A percentile compares a stretch with the other conserved stretches of the same genome.
These are phyloP conservation scores for Rousettus madagascariensis DNA, from an alignment of 2,797 vertebrate species.

Conservation along the genomic window DNA sequence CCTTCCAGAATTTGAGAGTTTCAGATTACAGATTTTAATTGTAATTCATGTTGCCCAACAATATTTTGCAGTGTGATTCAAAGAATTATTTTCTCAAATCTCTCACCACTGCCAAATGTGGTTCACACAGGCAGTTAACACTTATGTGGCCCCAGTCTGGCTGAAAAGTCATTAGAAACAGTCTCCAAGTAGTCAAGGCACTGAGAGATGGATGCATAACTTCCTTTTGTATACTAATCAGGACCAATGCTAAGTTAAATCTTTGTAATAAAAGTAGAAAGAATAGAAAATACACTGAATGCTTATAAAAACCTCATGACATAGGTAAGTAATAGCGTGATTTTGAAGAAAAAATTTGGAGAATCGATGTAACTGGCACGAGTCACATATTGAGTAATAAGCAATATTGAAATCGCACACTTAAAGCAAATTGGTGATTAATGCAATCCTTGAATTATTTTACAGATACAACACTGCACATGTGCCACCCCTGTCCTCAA, in stretches of 20 bases:
- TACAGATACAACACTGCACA: background rate
- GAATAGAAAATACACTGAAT: background rate
- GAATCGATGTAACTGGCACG: background rate
- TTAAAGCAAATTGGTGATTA: background rate
- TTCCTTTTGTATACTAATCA: background rate
- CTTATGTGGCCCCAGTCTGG: background rate
- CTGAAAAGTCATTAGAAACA: background rate
- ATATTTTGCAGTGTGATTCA: background rate
- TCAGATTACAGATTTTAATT: background rate
- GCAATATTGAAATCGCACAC: background rate
- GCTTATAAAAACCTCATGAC: background rate
- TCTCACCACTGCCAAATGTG: background rate
- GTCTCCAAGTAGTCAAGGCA: background rate
- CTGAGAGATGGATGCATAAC: no score
- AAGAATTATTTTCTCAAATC: background rate
- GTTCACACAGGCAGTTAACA: background rate
- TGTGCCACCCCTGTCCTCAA: background rate
- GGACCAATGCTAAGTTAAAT: background rate
- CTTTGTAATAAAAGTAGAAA: background rate
- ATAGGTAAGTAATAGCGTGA: background rate
- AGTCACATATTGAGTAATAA: background rate
- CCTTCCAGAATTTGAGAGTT: background rate
- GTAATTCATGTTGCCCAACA: background rate
- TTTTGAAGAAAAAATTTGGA: background rate
- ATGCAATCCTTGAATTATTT: background rate